A percentile compares a stretch with the other conserved stretches of the same genome.
These are phyloP conservation scores for Hippocampus barbouri DNA, from an alignment of 2,113 vertebrate genomes.

Conservation along the genomic window DNA sequence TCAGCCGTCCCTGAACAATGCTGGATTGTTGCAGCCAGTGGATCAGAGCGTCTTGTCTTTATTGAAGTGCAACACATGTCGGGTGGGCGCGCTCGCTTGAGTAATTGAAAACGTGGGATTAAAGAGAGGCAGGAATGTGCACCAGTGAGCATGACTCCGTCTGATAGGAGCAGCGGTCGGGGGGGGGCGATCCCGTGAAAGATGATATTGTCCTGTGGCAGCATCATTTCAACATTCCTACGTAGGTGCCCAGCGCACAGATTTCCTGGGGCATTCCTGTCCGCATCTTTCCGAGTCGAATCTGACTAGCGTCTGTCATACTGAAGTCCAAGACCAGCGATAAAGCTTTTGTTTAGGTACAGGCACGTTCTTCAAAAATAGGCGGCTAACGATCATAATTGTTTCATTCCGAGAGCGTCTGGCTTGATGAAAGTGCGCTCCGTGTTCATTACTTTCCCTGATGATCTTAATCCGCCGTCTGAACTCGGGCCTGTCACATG, in stretches of 20 bases:
- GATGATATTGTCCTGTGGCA: constrained; percentile 53
- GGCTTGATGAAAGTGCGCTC: constrained; percentile 50
- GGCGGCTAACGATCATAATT: constrained; percentile 23
- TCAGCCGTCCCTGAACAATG: constrained; percentile 65
- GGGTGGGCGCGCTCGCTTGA: constrained; percentile 24
- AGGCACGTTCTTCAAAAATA: constrained; percentile 4
- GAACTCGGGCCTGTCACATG: constrained; percentile 53
- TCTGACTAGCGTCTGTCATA: constrained; percentile 33
- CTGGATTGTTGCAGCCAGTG: constrained; percentile 15
- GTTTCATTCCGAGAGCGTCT: constrained; percentile 35
- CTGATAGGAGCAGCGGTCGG: constrained; percentile 35
- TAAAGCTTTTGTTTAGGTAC: constrained; percentile 10
- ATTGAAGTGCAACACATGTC: constrained; percentile 65
- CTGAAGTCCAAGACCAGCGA: constrained; percentile 23
- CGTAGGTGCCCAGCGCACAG: constrained; percentile 33
- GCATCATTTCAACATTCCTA: constrained; percentile 45
- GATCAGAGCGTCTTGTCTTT: constrained; percentile 46
- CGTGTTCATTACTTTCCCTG: constrained; percentile 60
- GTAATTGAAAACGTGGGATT: constrained; percentile 67
- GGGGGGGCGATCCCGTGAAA: constrained; percentile 31
- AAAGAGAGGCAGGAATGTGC: constrained; percentile 38
- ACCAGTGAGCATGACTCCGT: constrained; percentile 45
- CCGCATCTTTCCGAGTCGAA: constrained; percentile 33
- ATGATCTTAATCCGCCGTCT: constrained; percentile 64
- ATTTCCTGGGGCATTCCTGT: constrained; percentile 6